These are phyloP conservation scores for Diarsia dahlii DNA, from an alignment of 2,888 invertebrate genomes.

Conservation along the genomic window DNA sequence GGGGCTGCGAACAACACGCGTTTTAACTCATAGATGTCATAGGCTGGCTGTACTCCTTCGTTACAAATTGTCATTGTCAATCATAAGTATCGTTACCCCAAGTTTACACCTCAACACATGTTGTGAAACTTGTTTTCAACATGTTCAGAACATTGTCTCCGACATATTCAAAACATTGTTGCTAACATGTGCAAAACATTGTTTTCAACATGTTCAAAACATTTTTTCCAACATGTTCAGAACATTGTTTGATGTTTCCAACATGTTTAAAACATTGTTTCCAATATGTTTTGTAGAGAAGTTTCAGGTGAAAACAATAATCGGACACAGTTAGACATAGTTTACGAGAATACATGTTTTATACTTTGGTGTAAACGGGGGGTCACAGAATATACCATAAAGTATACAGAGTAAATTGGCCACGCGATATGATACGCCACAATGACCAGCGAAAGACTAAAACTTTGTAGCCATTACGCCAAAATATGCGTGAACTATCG, in stretches of 20 bases:
- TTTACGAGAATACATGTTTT: neutral
- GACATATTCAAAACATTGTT: neutral
- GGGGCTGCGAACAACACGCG: slow-evolving; percentile 75
- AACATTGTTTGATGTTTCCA: neutral
- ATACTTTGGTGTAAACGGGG: slow-evolving; percentile 14
- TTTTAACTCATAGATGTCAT: slow-evolving; percentile 69
- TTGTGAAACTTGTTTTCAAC: neutral
- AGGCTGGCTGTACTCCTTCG: slow-evolving; percentile 88
- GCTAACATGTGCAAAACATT: neutral
- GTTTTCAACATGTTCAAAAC: neutral
- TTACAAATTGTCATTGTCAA: slow-evolving; percentile 71
- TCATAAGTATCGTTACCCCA: slow-evolving; percentile 52
- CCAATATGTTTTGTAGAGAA: neutral
- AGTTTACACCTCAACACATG: slow-evolving; percentile 6
- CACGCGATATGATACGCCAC: slow-evolving; percentile 12
- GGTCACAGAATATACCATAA: slow-evolving; percentile 28
- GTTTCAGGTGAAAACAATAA: neutral
- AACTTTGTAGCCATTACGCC: neutral
- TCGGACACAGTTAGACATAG: neutral
- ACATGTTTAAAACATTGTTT: neutral
- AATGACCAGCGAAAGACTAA: neutral
- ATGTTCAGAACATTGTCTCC: neutral
- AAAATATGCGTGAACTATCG: slow-evolving; percentile 25
- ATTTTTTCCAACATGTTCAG: neutral
- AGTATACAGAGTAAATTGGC: neutral